phyloP scores from a whole-genome alignment of 64 coral and sea anemone genomes.

The Cladopsammia gracilis region DNA sequence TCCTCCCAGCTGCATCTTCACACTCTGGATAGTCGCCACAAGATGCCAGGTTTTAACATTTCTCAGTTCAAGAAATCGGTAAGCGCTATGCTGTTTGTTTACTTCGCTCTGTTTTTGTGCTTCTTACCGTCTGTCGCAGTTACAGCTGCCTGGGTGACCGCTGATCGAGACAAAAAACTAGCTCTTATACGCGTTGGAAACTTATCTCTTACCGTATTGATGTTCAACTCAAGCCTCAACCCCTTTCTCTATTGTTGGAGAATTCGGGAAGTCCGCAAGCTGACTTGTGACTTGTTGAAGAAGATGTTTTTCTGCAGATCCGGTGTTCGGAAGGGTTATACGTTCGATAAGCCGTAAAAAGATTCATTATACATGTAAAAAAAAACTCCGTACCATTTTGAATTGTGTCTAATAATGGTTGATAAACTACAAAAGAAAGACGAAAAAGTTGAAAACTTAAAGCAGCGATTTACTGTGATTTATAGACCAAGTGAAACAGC shows the following conservation, averaged over 20 bases:
- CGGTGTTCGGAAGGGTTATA: no score
- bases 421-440: no score
- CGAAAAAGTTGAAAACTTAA: no score
- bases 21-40: background rate
- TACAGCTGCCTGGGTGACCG: background rate
- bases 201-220: background rate
- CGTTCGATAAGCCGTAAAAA: no score
- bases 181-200: background rate
- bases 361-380: no score
- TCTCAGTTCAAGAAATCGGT: background rate
- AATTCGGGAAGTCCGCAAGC: background rate
- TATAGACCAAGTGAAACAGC: no score
- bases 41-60: background rate
- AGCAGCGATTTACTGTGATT: no score
- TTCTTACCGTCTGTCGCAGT: slow-evolving; percentile 2
- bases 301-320: background rate
- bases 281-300: background rate
- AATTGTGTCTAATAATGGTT: no score
- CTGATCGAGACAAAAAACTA: background rate
- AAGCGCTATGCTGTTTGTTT: background rate
- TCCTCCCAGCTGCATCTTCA: background rate
- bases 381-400: no score
- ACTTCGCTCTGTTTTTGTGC: background rate
- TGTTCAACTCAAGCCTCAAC: slow-evolving; percentile 13
- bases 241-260: slow-evolving; percentile 2